Evolutionary conservation across 2,113 vertebrate genomes (phyloP).

Genomic region (Mustela lutreola): DNA sequence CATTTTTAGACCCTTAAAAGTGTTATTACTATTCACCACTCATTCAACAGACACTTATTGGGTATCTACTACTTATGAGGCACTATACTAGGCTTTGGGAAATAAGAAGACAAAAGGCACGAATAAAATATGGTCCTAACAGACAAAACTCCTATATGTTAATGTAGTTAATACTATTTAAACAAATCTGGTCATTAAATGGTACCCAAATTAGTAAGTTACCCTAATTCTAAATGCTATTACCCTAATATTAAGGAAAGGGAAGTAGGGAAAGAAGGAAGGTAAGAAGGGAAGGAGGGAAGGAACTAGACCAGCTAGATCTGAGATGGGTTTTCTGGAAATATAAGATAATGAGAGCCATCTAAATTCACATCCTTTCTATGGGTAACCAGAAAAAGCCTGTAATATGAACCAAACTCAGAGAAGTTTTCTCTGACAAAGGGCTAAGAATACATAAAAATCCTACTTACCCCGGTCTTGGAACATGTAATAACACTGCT

Average conservation of each 20-base stretch:
- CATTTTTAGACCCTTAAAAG: background rate
- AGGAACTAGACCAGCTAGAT: background rate
- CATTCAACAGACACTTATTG: background rate
- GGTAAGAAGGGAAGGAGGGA: background rate
- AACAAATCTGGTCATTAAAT: background rate
- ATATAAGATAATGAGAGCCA: background rate
- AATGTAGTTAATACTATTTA: background rate
- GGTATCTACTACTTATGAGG: background rate
- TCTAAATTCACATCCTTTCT: background rate
- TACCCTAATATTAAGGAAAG: slow-evolving; percentile 23
- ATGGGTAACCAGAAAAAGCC: background rate
- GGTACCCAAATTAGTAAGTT: background rate
- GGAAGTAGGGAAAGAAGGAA: background rate
- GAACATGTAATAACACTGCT: background rate
- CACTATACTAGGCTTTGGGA: background rate
- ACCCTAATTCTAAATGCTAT: background rate
- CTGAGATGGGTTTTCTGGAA: background rate
- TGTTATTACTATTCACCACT: background rate
- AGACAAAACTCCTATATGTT: slow-evolving; percentile 3
- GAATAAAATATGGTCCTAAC: background rate
- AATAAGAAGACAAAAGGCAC: background rate
- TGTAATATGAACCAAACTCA: slow-evolving; percentile 10
- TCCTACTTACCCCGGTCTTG: background rate
- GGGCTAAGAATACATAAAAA: background rate
- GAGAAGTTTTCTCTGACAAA: background rate